Evolutionary conservation across 2,888 invertebrate species (phyloP), one percentile per base, ranked within the genome.

Genomic region (Alcis repandata): DNA sequence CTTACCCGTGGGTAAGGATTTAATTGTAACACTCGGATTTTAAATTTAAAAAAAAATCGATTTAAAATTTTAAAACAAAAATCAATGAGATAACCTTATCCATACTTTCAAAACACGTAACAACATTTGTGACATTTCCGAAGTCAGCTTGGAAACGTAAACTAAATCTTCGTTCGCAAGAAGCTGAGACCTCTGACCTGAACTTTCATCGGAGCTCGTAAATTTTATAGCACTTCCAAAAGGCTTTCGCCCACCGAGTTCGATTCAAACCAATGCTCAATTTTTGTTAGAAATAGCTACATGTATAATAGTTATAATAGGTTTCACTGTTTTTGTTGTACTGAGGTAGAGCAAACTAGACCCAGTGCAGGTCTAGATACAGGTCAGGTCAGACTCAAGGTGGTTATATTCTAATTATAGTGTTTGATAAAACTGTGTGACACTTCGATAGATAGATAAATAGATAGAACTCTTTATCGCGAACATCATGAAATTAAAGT

Each of bases 191-290:
- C 74, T 80, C 81, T 79, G 84, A 84, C 83, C 80, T 66, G 64
- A 70, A 60, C 69, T 71, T 79, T 77, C 79, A 78, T 77, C 71
- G 73, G 63, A 65, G 74, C 75, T 81, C 85, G 80, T 86, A 86
- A 86, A 86, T 59, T 86, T 86, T 85, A 86, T 79, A 82, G 79
- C 60, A 71, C 76, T 71, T 77, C 75, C 71, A 69, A 78, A 78
- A 79, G 77, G 19, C 8, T 38, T 51, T 43, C 27, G 9, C 20
- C 20, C 43, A 51, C 51, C 15, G 41, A 27, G 51, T 7, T 22
- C 33, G n/a, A 49, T 48, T 11, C 9, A 20, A 48, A 15, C 32
- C 41, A n/a, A 51, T 43, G 8, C 19, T 11, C 3, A 20, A 9
- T 11, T 11, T 9, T 36, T 36, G 36, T 36, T 11, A 36, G 36